phyloP scores from a whole-genome alignment of 2,797 vertebrate species.

The Thunnus albacares region DNA sequence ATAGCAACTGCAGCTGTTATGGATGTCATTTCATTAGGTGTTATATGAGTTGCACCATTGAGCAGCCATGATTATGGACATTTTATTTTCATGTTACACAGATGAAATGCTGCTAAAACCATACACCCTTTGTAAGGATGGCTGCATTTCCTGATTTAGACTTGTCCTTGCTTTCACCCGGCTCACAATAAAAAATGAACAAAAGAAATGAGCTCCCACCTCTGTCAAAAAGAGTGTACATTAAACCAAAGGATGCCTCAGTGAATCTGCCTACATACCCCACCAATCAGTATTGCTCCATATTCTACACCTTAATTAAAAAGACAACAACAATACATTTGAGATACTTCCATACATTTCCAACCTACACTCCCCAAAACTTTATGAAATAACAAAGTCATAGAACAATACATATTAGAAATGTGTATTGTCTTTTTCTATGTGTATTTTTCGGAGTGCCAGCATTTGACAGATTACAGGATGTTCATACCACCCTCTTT shows the following conservation, averaged over 20 bases:
- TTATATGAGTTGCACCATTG: slow-evolving; percentile 8
- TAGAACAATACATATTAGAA: neutral
- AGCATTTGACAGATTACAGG: slow-evolving; percentile 61
- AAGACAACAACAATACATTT: neutral
- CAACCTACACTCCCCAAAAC: neutral
- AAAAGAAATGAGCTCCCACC: neutral
- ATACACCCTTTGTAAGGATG: slow-evolving; percentile 11
- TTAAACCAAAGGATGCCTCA: neutral
- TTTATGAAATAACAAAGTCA: neutral
- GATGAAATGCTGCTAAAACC: slow-evolving; percentile 22
- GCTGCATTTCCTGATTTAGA: slow-evolving; percentile 36
- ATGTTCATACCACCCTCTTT: slow-evolving; percentile 48
- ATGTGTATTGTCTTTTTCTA: neutral
- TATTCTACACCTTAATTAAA: neutral
- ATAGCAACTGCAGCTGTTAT: neutral
- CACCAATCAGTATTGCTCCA: neutral
- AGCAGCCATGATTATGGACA: slow-evolving; percentile 21
- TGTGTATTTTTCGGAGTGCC: slow-evolving; percentile 26
- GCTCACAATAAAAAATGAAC: slow-evolving; percentile 19
- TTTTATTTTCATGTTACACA: slow-evolving; percentile 27
- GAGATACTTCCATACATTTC: neutral
- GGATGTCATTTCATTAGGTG: slow-evolving; percentile 33
- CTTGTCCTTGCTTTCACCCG: slow-evolving; percentile 54
- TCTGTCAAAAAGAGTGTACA: neutral
- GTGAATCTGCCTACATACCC: too few species aligned